A percentile compares a stretch with the other conserved stretches of the same genome.
Conservation (phyloP, 2,113 vertebrate species). For the Eonycteris spelaea region DNA sequence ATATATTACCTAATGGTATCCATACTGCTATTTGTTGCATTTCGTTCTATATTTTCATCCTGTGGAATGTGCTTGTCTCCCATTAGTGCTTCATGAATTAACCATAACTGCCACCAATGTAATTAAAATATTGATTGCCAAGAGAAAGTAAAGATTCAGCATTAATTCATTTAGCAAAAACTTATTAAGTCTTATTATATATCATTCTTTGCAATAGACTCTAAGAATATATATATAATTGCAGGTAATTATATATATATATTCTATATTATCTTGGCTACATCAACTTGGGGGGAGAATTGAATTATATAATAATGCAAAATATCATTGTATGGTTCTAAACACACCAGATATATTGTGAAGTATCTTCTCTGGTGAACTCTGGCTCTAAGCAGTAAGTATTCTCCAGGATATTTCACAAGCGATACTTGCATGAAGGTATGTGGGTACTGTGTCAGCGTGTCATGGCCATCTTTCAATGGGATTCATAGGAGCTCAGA, state of each 20-base stretch:
- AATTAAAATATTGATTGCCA: slow-evolving; percentile 78
- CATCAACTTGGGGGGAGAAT: background rate
- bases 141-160: slow-evolving; percentile 63
- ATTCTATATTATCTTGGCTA: slow-evolving; percentile 24
- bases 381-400: background rate
- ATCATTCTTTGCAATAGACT: slow-evolving; percentile 18
- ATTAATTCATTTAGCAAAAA: slow-evolving; percentile 67
- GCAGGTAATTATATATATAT: slow-evolving; percentile 52
- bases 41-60: slow-evolving; percentile 27
- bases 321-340: background rate
- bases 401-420: background rate
- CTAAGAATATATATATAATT: slow-evolving; percentile 40
- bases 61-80: slow-evolving; percentile 47
- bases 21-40: slow-evolving; percentile 50
- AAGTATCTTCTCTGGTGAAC: background rate
- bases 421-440: background rate
- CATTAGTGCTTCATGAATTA: slow-evolving; percentile 75
- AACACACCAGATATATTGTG: background rate
- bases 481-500: background rate
- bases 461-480: background rate
- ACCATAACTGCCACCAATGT: slow-evolving; percentile 59
- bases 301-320: slow-evolving; percentile 16
- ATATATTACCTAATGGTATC: slow-evolving; percentile 54
- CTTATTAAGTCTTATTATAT: slow-evolving; percentile 38
- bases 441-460: background rate